A percentile compares a stretch with the other conserved stretches of the same genome.
Conservation (phyloP, 2,113 vertebrate genomes). For the Myotis davidii region DNA sequence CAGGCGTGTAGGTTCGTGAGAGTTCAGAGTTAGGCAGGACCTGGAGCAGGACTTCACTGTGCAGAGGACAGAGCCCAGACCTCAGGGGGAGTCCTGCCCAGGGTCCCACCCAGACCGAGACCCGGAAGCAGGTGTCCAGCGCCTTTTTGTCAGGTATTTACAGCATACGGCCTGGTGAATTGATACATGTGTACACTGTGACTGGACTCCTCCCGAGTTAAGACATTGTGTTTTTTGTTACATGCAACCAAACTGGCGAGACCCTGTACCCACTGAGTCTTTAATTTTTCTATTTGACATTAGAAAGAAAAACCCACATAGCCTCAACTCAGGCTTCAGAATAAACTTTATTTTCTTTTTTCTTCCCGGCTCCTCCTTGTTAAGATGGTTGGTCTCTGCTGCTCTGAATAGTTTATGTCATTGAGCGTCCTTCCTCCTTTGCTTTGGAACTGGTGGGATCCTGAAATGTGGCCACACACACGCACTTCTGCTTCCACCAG, state of each 20-base stretch:
- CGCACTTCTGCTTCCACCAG: neutral
- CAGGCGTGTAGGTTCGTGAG: fast-evolving
- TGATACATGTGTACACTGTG: neutral
- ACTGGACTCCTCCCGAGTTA: neutral
- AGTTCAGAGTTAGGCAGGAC: neutral
- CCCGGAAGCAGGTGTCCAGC: neutral
- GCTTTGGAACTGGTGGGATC: neutral
- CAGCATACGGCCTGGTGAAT: neutral
- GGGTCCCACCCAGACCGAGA: neutral
- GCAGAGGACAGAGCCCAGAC: neutral
- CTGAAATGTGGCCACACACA: neutral
- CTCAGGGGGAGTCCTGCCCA: no score
- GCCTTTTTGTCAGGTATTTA: neutral
- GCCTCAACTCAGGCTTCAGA: neutral
- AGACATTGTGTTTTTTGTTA: neutral
- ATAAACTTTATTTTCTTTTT: neutral
- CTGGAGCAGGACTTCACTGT: neutral
- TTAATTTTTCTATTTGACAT: neutral
- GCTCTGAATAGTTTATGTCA: neutral
- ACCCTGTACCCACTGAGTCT: neutral
- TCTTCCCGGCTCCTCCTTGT: neutral
- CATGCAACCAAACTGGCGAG: neutral
- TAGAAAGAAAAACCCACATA: neutral
- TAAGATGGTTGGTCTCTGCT: neutral
- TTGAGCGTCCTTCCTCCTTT: neutral